Percentiles rank a stretch among this genome's conserved stretches.
phyloP scores from a whole-genome alignment of 2,797 vertebrate genomes.

The Tadarida brasiliensis region DNA sequence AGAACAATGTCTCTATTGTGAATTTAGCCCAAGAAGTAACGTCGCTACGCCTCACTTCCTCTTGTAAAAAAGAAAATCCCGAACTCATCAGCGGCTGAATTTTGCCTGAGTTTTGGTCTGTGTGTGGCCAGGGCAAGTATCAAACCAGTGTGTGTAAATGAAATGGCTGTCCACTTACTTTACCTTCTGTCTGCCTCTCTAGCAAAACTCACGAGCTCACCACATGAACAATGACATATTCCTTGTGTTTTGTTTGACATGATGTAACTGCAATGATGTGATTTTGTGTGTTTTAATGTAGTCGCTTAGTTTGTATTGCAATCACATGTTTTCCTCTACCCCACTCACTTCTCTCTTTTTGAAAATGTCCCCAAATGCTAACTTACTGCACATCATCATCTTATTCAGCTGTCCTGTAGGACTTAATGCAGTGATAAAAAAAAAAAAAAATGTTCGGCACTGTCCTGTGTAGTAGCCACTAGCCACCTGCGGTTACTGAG shows the following conservation, averaged over 20 bases:
- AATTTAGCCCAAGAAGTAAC: slow-evolving; percentile 3
- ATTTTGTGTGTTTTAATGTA: neutral
- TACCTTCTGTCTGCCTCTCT: neutral
- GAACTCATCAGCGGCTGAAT: neutral
- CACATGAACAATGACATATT: neutral
- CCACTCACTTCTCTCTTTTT: neutral
- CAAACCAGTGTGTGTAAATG: neutral
- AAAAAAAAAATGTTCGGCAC: neutral
- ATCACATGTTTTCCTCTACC: neutral
- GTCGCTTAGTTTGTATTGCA: neutral
- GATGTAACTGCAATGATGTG: too few relatives aligned
- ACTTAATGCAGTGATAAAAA: neutral
- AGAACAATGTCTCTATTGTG: neutral
- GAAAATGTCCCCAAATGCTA: neutral
- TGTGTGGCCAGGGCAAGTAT: neutral
- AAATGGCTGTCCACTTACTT: neutral
- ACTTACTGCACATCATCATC: neutral
- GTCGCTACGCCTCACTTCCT: neutral
- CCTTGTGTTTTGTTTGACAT: neutral
- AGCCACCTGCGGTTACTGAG: neutral
- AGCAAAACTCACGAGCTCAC: neutral
- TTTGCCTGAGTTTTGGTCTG: neutral
- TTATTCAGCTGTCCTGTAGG: neutral
- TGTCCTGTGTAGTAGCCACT: neutral
- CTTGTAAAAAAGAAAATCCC: neutral